Percentiles rank a stretch among this genome's conserved stretches.
Conservation (phyloP, 1,140 invertebrate genomes). For the Theocolax elegans region DNA sequence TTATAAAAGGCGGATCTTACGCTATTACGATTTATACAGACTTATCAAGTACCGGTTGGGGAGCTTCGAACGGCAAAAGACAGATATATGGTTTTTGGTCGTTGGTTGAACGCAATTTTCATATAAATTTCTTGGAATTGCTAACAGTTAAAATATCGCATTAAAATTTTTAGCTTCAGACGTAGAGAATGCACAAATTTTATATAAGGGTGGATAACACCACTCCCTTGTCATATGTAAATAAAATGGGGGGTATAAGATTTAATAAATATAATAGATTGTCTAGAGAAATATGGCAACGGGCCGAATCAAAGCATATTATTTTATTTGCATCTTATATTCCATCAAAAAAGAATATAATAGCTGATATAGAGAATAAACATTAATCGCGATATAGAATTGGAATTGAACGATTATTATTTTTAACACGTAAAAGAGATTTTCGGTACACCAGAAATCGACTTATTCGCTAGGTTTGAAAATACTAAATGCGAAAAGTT, state of each 20-base stretch:
- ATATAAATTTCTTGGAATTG: slow-evolving; percentile 18
- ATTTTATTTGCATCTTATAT: slow-evolving; percentile 9
- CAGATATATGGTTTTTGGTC: neutral
- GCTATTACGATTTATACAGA: neutral
- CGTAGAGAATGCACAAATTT: neutral
- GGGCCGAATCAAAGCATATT: neutral
- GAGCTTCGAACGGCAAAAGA: neutral
- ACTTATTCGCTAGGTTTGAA: slow-evolving; percentile 20
- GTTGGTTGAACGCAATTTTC: neutral
- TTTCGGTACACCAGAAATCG: slow-evolving; percentile 24
- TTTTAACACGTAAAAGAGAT: slow-evolving; percentile 27
- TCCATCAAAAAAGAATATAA: neutral
- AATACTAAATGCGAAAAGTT: slow-evolving; percentile 30
- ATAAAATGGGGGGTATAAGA: slow-evolving; percentile 23
- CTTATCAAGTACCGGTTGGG: neutral
- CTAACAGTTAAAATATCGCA: neutral
- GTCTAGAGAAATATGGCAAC: slow-evolving; percentile 7
- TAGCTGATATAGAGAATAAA: slow-evolving; percentile 3
- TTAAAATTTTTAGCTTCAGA: slow-evolving; percentile 15
- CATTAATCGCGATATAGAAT: neutral
- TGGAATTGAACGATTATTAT: neutral
- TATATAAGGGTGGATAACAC: slow-evolving; percentile 25
- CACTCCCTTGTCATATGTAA: slow-evolving; percentile 16
- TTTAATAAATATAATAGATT: neutral
- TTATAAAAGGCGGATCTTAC: neutral